Percentiles rank a stretch among this genome's conserved stretches.
These are phyloP conservation scores for Collichthys lucidus DNA, from an alignment of 2,113 vertebrate genomes.

Conservation along the genomic window DNA sequence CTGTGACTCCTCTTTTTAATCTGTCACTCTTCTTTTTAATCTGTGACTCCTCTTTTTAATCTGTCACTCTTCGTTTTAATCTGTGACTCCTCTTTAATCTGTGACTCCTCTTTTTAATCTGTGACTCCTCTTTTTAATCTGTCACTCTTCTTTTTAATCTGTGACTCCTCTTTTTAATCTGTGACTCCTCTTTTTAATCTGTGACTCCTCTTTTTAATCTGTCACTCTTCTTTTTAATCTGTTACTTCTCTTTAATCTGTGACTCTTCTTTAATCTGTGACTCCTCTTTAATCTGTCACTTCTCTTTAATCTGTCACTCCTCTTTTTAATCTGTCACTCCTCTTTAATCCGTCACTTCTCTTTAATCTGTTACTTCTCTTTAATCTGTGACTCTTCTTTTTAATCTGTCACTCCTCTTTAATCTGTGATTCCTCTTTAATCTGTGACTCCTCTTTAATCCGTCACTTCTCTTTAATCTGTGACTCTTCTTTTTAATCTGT, in stretches of 20 bases:
- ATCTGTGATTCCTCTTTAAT: not conserved
- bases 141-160: not conserved
- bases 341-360: not conserved
- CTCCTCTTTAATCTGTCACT: conserved; percentile 5
- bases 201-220: too few relatives aligned
- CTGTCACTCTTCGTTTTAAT: too few relatives aligned
- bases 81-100: not conserved
- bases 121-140: not conserved
- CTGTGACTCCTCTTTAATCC: too few relatives aligned
- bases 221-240: conserved; percentile 62
- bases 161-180: not conserved
- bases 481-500: too few relatives aligned
- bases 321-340: too few relatives aligned
- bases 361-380: not conserved
- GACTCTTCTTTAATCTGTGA: conserved; percentile 70
- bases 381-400: too few relatives aligned
- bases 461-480: too few relatives aligned
- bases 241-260: conserved; percentile 37
- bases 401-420: not conserved
- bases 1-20: too few relatives aligned
- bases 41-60: too few relatives aligned
- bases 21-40: too few relatives aligned
- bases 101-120: not conserved
- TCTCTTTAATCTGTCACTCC: conserved; percentile 73
- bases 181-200: not conserved